Evolutionary conservation across 1,140 invertebrate species (phyloP), one percentile per base, ranked within the genome.

Genomic region (Leucophenga varia): DNA sequence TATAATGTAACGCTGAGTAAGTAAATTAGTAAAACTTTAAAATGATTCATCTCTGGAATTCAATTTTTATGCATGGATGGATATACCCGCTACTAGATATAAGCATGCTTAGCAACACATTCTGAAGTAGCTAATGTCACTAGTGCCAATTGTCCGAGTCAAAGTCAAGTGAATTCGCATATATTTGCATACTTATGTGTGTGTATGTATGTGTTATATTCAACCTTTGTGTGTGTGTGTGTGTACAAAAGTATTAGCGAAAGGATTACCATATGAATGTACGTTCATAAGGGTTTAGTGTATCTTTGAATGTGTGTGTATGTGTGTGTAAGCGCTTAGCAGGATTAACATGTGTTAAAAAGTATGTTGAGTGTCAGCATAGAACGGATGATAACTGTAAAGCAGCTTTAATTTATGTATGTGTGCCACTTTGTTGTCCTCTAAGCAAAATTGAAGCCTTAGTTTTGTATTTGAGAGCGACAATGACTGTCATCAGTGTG

Each of bases 1-100:
- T 91, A 86, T 76, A 95, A 95, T 81, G 86, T 89, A 51, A 90
- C 89, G 57, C 84, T 95, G 59, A 94, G 93, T 95, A 79, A 93
- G 91, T 74, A 52, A n/a, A n/a, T 39, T 5, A 34, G 13, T n/a
- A 3, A 28, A 30, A 8, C 12, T 30, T 30, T 8, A 30, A 30
- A 8, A 30, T 8, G 12, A 8, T 30, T 30, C 7, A 30, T 30
- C 25, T 30, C 7, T 30, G 25, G 12, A 30, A 30, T 30, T 30
- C 25, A 30, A 30, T 30, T 30, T 8, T 9, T 8, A 8, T 9
- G 31, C 14, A 9, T n/a, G 14, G 22, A 21, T 18, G 10, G 20
- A 21, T 31, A 31, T 12, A n/a, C n/a, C n/a, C n/a, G n/a, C n/a
- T n/a, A n/a, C n/a, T n/a, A 47, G 49, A 13, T 30, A 16, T 31